Percentiles rank a stretch among this genome's conserved stretches.
Conservation (phyloP, 2,888 invertebrate species). For the Caenorhabditis sp. region DNA sequence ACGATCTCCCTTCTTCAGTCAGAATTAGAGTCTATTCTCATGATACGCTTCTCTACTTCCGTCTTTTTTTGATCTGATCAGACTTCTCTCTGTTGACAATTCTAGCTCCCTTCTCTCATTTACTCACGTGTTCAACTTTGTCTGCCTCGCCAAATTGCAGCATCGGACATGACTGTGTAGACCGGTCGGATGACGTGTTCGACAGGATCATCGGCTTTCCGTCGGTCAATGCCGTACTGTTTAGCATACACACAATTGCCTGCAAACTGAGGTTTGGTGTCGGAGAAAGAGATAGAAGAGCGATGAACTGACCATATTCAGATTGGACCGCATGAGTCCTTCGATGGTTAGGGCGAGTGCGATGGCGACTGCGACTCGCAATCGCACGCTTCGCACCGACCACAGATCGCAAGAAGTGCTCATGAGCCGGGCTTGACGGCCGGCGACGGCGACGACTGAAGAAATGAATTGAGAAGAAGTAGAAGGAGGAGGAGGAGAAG, state of each 20-base stretch:
- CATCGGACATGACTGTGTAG: constrained; percentile 53
- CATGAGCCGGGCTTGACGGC: constrained; percentile 55
- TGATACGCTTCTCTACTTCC: neutral
- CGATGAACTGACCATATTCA: constrained; percentile 77
- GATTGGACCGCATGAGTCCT: constrained; percentile 81
- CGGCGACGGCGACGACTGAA: constrained; percentile 36
- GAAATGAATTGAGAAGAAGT: constrained; percentile 43
- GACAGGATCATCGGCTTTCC: constrained; percentile 38
- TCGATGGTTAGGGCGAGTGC: constrained; percentile 82
- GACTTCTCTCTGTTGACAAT: neutral
- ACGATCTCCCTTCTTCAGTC: neutral
- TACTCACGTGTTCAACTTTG: constrained; percentile 60
- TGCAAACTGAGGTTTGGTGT: constrained; percentile 23
- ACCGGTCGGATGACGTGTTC: constrained; percentile 48
- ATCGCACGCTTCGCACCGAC: constrained; percentile 74
- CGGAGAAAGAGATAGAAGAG: neutral
- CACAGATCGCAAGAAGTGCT: constrained; percentile 70
- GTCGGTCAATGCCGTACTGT: constrained; percentile 72
- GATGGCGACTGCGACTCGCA: constrained; percentile 77
- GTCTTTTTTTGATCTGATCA: neutral
- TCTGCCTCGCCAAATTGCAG: constrained; percentile 46
- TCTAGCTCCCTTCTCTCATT: constrained; percentile 2
- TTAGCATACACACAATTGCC: constrained; percentile 82
- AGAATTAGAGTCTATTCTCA: constrained; percentile 7
- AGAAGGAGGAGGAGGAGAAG: too few species aligned